A percentile compares a stretch with the other conserved stretches of the same genome.
Conservation (phyloP, 2,888 invertebrate genomes). For the Caenorhabditis zanzibari region DNA sequence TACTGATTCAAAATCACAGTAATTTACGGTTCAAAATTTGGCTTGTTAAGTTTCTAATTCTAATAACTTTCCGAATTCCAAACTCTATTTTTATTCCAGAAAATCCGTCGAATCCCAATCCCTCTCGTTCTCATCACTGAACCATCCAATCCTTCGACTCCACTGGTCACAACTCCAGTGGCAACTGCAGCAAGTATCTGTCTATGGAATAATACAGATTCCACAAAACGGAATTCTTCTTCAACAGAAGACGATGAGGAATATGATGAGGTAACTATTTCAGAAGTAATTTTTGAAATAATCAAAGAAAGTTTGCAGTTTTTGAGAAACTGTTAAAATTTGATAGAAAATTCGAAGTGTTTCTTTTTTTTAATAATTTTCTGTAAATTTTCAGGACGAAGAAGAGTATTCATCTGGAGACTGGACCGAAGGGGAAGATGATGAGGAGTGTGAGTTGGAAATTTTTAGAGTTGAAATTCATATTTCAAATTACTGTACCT, state of each 20-base stretch:
- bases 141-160: constrained; percentile 74
- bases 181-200: constrained; percentile 60
- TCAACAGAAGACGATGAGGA: constrained; percentile 47
- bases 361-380: no score
- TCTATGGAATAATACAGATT: constrained; percentile 41
- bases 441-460: constrained; percentile 65
- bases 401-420: constrained; percentile 66
- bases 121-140: constrained; percentile 77
- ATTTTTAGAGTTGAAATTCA: constrained; percentile 2
- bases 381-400: constrained; percentile 32
- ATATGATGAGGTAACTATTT: constrained; percentile 51
- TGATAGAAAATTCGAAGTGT: neutral
- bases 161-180: constrained; percentile 64
- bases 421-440: constrained; percentile 72
- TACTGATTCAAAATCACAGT: no score
- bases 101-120: constrained; percentile 59
- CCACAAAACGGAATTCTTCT: constrained; percentile 22
- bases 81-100: constrained; percentile 3
- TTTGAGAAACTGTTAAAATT: neutral
- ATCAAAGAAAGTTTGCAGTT: no score
- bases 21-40: no score
- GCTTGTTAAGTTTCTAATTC: no score
- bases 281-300: no score
- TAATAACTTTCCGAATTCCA: neutral
- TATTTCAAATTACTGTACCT: no score